Percentiles rank a stretch among this genome's conserved stretches.
Conservation (phyloP, 1,140 invertebrate species). For the Sipha flava region DNA sequence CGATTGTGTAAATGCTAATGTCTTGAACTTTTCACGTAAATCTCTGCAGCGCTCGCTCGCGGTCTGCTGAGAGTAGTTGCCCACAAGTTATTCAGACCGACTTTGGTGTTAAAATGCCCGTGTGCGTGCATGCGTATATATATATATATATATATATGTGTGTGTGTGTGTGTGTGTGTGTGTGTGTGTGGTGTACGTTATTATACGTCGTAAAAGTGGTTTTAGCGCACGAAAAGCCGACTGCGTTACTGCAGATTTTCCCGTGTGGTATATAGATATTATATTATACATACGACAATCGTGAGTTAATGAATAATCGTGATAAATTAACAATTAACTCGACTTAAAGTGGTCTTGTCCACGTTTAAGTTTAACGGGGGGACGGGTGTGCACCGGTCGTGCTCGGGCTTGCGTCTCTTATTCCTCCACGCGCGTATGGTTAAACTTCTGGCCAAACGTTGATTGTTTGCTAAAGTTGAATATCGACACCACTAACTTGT, state of each 20-base stretch:
- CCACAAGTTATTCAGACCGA: too few relatives aligned
- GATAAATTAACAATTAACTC: constrained; percentile 30
- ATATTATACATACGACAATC: too few relatives aligned
- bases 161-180: too few relatives aligned
- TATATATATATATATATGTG: too few relatives aligned
- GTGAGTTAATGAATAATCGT: neutral
- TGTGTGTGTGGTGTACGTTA: too few relatives aligned
- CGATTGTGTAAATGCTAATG: too few relatives aligned
- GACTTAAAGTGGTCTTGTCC: constrained; percentile 7
- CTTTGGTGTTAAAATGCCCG: too few relatives aligned
- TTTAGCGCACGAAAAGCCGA: neutral
- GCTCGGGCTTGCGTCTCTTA: neutral
- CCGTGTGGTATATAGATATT: neutral
- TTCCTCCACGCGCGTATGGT: neutral
- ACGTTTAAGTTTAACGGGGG: neutral
- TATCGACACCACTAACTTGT: constrained; percentile 19
- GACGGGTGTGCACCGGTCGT: neutral
- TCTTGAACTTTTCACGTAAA: too few relatives aligned
- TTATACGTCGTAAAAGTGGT: neutral
- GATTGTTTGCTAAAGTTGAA: constrained; percentile 25
- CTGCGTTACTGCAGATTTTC: neutral
- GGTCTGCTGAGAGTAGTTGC: too few relatives aligned
- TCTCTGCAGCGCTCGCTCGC: too few relatives aligned
- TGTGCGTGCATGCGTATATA: neutral
- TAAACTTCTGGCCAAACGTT: neutral